Evolutionary conservation across 2,888 invertebrate species (phyloP), one percentile per base, ranked within the genome.

Genomic region (Oegoconia quadripuncta): DNA sequence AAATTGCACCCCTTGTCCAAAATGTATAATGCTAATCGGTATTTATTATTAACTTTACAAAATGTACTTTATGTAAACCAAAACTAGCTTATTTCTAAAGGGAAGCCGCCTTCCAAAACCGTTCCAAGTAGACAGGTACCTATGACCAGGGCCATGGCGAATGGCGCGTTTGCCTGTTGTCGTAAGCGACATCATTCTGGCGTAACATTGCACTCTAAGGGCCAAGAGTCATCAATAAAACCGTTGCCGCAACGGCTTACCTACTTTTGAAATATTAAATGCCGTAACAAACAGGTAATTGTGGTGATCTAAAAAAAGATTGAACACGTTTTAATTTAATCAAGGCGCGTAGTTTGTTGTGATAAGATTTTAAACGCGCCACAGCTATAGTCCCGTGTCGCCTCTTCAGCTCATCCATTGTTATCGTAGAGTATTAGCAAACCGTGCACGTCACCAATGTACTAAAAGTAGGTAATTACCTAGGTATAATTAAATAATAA

Each of bases 231-330:
- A 34, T 25, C 25, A 9, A 9, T 7, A 14, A n/a, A n/a, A n/a
- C n/a, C 11, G 13, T 34, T 33, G 33, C 37, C 26, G 20, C 25
- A 40, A 33, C 37, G 29, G 37, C 34, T 40, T 40, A 40, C 22
- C 28, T 20, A 11, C 16, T 30, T 31, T 8, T 18, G 23, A 31
- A 37, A 25, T 31, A 32, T 36, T 41, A 33, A 16, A 29, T 8
- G 6, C 5, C 38, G 30, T 12, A 37, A 23, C 23, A 33, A 33
- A 37, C 14, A 22, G 13, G 28, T 33, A 17, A 25, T 32, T 33
- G 16, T 11, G 17, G 17, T 33, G 28, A 32, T 30, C n/a, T 26
- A 30, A 37, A 13, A 13, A 15, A 26, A 32, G 27, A 30, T 32
- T 16, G 5, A 13, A 12, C 22, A 34, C n/a, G 31, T 32, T 32